These are phyloP conservation scores for Centrocercus urophasianus DNA, from an alignment of 2,113 vertebrate genomes.

Conservation along the genomic window DNA sequence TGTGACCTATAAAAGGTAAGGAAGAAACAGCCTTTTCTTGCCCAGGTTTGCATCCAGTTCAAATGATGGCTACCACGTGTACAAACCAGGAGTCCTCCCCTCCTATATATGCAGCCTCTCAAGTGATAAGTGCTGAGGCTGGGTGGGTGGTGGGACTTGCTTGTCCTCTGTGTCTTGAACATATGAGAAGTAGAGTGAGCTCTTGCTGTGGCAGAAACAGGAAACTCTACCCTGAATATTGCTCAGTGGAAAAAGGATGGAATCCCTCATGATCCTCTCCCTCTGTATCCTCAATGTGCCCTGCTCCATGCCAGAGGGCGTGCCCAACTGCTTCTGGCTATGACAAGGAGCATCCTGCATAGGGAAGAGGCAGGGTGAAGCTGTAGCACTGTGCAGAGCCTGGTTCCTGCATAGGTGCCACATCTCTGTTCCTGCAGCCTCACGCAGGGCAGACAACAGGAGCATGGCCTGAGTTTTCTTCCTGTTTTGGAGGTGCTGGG, in stretches of 20 bases:
- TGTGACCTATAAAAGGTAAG: background rate
- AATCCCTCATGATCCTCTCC: background rate
- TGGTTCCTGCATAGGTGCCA: background rate
- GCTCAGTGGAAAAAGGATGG: background rate
- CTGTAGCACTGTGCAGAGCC: background rate
- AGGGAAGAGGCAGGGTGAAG: background rate
- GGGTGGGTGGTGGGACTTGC: background rate
- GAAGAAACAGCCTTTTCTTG: background rate
- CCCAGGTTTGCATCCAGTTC: rapidly evolving
- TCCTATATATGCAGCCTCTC: rapidly evolving
- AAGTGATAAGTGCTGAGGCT: rapidly evolving
- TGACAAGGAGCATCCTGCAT: background rate
- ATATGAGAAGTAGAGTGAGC: background rate
- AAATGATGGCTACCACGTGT: rapidly evolving
- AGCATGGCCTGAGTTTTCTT: background rate
- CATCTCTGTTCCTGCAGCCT: background rate
- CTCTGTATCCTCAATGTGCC: background rate
- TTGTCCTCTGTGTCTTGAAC: background rate
- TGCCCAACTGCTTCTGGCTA: background rate
- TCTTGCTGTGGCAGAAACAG: background rate
- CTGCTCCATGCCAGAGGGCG: background rate
- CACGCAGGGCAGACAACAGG: no score
- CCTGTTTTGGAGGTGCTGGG: background rate
- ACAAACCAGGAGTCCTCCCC: rapidly evolving
- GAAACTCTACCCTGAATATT: background rate